Percentiles rank a stretch among this genome's conserved stretches.
Conservation (phyloP, 2,888 invertebrate species). For the Ferrisia virgata region DNA sequence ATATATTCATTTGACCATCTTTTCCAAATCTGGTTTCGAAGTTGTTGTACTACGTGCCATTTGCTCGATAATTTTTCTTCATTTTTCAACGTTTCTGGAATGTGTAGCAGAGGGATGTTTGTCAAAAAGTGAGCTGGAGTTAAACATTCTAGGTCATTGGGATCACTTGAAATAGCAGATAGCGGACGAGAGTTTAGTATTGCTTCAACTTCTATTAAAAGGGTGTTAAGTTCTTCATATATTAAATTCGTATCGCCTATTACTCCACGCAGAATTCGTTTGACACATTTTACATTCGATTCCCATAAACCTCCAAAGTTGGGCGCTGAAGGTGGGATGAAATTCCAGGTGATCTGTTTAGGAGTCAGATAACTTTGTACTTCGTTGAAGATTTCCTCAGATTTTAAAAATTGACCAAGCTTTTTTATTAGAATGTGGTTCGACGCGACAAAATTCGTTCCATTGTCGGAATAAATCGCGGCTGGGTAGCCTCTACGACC, state of each 20-base stretch:
- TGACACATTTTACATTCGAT: neutral
- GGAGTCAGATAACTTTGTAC: no score
- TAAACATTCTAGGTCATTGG: neutral
- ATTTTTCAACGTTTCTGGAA: no score
- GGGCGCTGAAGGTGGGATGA: neutral
- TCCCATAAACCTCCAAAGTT: neutral
- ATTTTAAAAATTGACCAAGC: no score
- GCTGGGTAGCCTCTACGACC: slow-evolving; percentile 47
- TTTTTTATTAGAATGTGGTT: no score
- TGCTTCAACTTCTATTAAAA: neutral
- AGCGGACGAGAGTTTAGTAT: neutral
- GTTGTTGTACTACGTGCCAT: no score
- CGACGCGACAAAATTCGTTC: slow-evolving; percentile 40
- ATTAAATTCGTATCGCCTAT: neutral
- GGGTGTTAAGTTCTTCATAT: neutral
- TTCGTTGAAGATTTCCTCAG: no score
- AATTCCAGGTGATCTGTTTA: neutral
- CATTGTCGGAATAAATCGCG: slow-evolving; percentile 49
- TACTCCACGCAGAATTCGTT: neutral
- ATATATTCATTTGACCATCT: no score
- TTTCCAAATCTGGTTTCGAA: no score
- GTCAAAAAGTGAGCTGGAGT: no score
- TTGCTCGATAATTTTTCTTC: no score
- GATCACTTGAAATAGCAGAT: neutral
- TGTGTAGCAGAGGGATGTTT: no score